A percentile compares a stretch with the other conserved stretches of the same genome.
Evolutionary conservation across 2,797 vertebrate genomes (phyloP).

Genomic region (Anisognathus igniventris): DNA sequence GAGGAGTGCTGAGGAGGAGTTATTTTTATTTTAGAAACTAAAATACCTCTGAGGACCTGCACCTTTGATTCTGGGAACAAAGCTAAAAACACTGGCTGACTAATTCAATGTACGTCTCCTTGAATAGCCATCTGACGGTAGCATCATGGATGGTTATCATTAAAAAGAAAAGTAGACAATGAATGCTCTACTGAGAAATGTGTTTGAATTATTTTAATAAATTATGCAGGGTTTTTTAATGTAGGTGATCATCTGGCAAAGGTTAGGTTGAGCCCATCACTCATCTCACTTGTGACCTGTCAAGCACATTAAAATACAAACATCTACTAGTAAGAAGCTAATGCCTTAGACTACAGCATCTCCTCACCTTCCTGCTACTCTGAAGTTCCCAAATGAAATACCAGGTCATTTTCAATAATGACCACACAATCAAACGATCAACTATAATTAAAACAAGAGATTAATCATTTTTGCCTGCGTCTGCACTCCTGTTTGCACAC

Average conservation of each 20-base stretch:
- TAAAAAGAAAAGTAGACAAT: constrained; percentile 8
- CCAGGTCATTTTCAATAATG: constrained; percentile 56
- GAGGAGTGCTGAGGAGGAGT: neutral
- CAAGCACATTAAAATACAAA: constrained; percentile 30
- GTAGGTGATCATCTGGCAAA: constrained; percentile 59
- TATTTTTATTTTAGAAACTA: neutral
- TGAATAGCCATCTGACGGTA: neutral
- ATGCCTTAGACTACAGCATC: neutral
- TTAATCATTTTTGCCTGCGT: constrained; percentile 52
- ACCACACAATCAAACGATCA: constrained; percentile 37
- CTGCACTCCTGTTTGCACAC: constrained; percentile 43
- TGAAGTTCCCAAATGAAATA: constrained; percentile 52
- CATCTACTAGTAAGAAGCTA: neutral
- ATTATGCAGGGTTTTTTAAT: constrained; percentile 37
- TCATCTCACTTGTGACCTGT: constrained; percentile 47
- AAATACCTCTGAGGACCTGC: neutral
- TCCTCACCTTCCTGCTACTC: neutral
- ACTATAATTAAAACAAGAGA: constrained; percentile 33
- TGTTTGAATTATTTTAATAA: constrained; percentile 47
- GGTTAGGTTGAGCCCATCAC: constrained; percentile 52
- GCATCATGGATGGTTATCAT: neutral
- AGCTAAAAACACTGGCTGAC: neutral
- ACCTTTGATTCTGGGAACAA: neutral
- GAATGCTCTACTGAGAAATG: neutral
- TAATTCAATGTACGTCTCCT: neutral